Percentiles rank a stretch among this genome's conserved stretches.
phyloP scores from a whole-genome alignment of 2,797 vertebrate species.

The Alosa sapidissima region DNA sequence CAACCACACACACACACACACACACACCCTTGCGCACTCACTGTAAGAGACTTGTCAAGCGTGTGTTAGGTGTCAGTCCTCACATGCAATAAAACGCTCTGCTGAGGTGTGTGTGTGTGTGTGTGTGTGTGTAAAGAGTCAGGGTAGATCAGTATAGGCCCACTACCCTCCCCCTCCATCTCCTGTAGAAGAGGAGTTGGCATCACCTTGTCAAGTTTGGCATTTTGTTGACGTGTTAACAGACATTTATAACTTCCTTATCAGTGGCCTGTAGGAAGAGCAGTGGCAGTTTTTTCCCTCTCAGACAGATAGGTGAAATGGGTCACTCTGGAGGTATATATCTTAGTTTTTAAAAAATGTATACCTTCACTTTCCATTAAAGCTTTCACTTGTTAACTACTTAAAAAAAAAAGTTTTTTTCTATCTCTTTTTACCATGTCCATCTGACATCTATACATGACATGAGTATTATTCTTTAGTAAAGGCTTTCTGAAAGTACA shows the following conservation, averaged over 20 bases:
- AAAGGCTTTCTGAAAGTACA: too few relatives aligned
- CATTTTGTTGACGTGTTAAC: conserved; percentile 21
- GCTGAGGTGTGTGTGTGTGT: conserved; percentile 35
- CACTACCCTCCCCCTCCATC: background rate
- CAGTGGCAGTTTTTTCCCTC: background rate
- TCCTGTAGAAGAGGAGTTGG: background rate
- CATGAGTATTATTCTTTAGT: too few relatives aligned
- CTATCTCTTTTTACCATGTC: too few relatives aligned
- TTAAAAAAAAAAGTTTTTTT: too few relatives aligned
- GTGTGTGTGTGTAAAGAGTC: too few relatives aligned
- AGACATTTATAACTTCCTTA: conserved; percentile 30
- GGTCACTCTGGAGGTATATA: background rate
- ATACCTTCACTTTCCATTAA: too few relatives aligned
- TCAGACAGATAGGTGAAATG: background rate
- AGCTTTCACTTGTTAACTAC: too few relatives aligned
- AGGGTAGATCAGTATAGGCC: background rate
- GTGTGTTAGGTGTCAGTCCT: background rate
- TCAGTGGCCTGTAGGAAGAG: background rate
- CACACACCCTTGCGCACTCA: background rate
- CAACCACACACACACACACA: background rate
- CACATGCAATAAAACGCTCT: background rate
- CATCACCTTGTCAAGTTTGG: conserved; percentile 20
- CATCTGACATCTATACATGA: too few relatives aligned
- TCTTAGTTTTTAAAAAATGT: too few relatives aligned
- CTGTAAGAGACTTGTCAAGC: background rate